Evolutionary conservation across 2,113 vertebrate genomes (phyloP), one percentile per base, ranked within the genome.

Genomic region (Cyprinodon variegatus): DNA sequence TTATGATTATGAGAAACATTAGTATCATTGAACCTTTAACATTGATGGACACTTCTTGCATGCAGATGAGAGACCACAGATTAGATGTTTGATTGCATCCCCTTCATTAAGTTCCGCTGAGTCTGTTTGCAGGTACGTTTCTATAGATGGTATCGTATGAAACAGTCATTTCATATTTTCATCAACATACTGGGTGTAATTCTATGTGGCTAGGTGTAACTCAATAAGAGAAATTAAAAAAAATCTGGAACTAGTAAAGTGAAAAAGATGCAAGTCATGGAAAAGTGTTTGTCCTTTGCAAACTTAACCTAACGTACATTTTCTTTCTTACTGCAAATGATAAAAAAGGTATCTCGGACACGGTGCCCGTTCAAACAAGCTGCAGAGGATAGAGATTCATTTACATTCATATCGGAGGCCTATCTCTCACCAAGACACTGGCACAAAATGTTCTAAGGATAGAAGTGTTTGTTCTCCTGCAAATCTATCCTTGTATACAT

Each of bases 61-160:
- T 90, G 89, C 80, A 87, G 84, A 93, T 91, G 92, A 92, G 88
- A 60, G 72, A 67, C 75, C 61, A 45, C 48, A 78, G 68, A 43
- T 76, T 41, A 76, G 74, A 78, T 46, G 86, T 91, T 88, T 88
- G 76, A 84, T 81, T 75, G 65, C 60, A 92, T 92, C 87, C 87
- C 80, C 83, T 91, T 90, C 88, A 90, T 93, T 93, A 91, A 68
- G 76, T 80, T 67, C 53, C 64, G 68, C 22, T 22, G 61, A 78
- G 76, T 84, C 68, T 38, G 73, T 45, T 75, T 20, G 68, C 3
- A 5, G 17, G 64, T 76, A 45, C 62, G 29, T 29, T 29, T 29
- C 38, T 36, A 36, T 65, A 40, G 29, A 41, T 37, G 38, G 2
- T 36, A n/a, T 57, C 20, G 45, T 13, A 68, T 22, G 68, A 39